A percentile compares a stretch with the other conserved stretches of the same genome.
Conservation (phyloP, 1,140 invertebrate genomes). For the Charaxes varanes region DNA sequence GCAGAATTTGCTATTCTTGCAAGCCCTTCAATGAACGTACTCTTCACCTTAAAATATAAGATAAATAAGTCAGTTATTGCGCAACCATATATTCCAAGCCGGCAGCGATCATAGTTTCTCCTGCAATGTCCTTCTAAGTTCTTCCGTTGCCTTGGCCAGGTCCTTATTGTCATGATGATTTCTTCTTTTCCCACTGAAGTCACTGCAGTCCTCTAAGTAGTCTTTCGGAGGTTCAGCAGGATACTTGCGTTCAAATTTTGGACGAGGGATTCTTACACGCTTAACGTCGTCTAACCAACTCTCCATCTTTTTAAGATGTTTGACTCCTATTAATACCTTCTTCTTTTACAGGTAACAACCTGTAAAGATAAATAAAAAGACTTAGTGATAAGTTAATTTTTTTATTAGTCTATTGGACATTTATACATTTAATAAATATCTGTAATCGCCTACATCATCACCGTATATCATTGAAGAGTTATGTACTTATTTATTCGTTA, state of each 20-base stretch:
- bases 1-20: not conserved
- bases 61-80: constrained; percentile 5
- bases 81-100: constrained; percentile 2
- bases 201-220: constrained; percentile 74
- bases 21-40: not conserved
- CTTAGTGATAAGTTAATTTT: not conserved
- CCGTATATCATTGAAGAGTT: too few species aligned
- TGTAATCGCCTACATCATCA: too few species aligned
- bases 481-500: too few species aligned
- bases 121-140: constrained; percentile 81
- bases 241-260: constrained; percentile 84
- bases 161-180: constrained; percentile 68
- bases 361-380: constrained; percentile 6
- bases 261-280: constrained; percentile 85
- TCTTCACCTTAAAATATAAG: not conserved
- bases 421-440: too few species aligned
- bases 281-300: constrained; percentile 88
- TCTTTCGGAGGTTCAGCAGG: constrained; percentile 80
- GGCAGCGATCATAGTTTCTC: constrained; percentile 82
- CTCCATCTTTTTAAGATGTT: constrained; percentile 78
- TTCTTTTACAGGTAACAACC: not conserved
- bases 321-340: not conserved
- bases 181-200: constrained; percentile 52
- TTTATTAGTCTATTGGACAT: not conserved
- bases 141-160: constrained; percentile 82